Evolutionary conservation across 2,888 invertebrate species (phyloP).

Genomic region (Melanotus villosus): DNA sequence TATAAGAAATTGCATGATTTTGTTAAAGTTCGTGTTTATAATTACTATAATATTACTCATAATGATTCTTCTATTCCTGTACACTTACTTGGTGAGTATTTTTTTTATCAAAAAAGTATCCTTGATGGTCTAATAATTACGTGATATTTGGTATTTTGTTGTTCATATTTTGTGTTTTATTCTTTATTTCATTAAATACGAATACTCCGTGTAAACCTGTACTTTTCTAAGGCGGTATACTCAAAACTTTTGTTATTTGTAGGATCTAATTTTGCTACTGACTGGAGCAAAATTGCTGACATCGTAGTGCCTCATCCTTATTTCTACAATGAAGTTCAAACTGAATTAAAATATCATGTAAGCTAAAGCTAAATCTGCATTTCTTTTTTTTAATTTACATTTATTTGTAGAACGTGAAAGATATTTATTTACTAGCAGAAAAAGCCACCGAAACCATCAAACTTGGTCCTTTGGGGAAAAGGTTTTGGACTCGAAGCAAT

Average conservation of each 20-base stretch:
- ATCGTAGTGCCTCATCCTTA: slow-evolving; percentile 71
- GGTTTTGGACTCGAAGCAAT: slow-evolving; percentile 69
- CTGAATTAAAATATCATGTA: slow-evolving; percentile 57
- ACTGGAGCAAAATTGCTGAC: slow-evolving; percentile 74
- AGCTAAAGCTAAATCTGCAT: slow-evolving; percentile 6
- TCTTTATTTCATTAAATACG: too few relatives aligned
- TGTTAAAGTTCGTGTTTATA: slow-evolving; percentile 69
- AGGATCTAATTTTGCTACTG: slow-evolving; percentile 73
- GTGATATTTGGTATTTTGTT: too few relatives aligned
- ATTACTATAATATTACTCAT: slow-evolving; percentile 68
- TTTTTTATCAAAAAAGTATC: too few relatives aligned
- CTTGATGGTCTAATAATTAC: too few relatives aligned
- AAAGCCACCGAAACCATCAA: slow-evolving; percentile 68
- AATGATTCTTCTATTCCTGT: slow-evolving; percentile 67
- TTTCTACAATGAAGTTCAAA: slow-evolving; percentile 56
- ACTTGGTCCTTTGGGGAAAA: slow-evolving; percentile 68
- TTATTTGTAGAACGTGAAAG: slow-evolving; percentile 67
- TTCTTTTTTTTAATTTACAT: slow-evolving; percentile 2
- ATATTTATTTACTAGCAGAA: slow-evolving; percentile 70
- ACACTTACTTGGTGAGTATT: slow-evolving; percentile 71
- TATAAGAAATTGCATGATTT: slow-evolving; percentile 73
- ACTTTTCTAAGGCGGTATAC: too few relatives aligned
- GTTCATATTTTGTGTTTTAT: too few relatives aligned
- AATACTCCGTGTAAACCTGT: too few relatives aligned
- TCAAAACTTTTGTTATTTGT: too few relatives aligned